Evolutionary conservation across 2,888 invertebrate genomes (phyloP).

Genomic region (Lasius fuliginosus): DNA sequence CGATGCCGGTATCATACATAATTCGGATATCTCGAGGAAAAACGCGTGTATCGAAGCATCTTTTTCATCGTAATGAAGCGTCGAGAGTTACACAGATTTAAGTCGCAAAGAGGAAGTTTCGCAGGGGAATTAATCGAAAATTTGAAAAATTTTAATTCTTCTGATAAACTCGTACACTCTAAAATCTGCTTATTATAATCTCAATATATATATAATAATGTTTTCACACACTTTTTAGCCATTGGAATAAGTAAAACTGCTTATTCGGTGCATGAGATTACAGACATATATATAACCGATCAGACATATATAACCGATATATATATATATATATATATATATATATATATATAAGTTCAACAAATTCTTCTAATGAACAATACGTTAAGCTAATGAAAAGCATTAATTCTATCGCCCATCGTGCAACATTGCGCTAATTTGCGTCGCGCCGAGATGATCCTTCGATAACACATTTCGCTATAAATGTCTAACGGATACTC

Average conservation of each 20-base stretch:
- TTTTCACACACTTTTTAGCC: no score
- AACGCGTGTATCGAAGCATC: background rate
- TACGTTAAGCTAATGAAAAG: background rate
- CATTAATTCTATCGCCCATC: background rate
- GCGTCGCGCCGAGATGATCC: background rate
- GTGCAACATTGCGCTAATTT: background rate
- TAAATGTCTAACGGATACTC: slow-evolving; percentile 44
- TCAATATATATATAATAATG: no score
- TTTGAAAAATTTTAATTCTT: background rate
- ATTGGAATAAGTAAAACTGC: no score
- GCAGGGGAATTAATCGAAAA: background rate
- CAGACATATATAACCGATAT: no score
- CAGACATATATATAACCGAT: no score
- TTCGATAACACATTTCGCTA: slow-evolving; percentile 43
- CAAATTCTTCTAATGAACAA: background rate
- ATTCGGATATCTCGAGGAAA: slow-evolving; percentile 15
- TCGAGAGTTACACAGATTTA: slow-evolving; percentile 1
- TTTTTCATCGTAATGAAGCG: slow-evolving; percentile 34
- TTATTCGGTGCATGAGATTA: no score
- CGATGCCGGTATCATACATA: background rate
- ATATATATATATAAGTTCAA: background rate
- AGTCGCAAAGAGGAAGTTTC: background rate
- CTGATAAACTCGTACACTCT: background rate
- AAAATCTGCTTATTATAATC: background rate
- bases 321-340: no score